Evolutionary conservation across 2,888 invertebrate genomes (phyloP).

Genomic region (Pseudococcus jackbeardsleyi): DNA sequence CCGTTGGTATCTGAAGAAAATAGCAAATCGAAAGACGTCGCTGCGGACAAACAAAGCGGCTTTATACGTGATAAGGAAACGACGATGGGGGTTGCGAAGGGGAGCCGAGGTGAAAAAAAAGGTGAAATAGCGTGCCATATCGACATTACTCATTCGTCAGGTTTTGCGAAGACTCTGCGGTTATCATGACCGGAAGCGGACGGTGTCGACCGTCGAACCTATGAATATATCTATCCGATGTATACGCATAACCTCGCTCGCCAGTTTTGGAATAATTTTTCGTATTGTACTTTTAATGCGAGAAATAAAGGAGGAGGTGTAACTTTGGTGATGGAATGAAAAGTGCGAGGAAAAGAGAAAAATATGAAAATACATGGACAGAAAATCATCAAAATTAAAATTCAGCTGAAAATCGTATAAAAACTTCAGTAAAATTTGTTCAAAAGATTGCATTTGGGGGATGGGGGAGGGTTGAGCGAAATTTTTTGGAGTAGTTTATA

Average conservation of each 20-base stretch:
- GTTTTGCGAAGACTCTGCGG: neutral
- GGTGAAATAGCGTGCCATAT: neutral
- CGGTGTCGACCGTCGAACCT: slow-evolving; percentile 34
- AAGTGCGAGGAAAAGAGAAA: no score
- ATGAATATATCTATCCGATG: neutral
- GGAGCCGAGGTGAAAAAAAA: neutral
- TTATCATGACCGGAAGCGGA: slow-evolving; percentile 39
- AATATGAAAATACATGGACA: no score
- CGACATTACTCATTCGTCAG: slow-evolving; percentile 40
- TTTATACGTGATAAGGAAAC: neutral
- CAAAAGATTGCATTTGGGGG: no score
- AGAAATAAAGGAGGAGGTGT: no score
- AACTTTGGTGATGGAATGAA: no score
- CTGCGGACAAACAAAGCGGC: neutral
- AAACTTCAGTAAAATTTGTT: no score
- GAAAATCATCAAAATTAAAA: no score
- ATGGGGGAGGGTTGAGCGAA: no score
- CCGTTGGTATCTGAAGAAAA: neutral
- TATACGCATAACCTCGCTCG: neutral
- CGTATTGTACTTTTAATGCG: neutral
- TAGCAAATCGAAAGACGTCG: neutral
- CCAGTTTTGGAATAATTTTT: neutral
- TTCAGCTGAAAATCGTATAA: no score
- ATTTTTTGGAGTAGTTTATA: no score
- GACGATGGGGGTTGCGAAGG: neutral